Evolutionary conservation across 2,797 vertebrate species (phyloP).

Genomic region (Sciaenops ocellatus): DNA sequence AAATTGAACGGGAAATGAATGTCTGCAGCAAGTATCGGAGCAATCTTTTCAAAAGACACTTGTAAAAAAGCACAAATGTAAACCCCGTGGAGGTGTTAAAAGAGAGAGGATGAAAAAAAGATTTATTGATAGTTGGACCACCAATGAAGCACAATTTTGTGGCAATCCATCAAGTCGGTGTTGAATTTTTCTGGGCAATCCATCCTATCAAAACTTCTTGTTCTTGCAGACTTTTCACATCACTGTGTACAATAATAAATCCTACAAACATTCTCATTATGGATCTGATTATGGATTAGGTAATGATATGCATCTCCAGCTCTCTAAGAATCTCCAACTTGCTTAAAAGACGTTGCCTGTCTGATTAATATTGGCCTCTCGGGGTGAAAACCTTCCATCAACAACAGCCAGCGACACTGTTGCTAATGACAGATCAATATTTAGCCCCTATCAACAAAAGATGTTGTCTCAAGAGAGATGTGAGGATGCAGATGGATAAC

Average conservation of each 20-base stretch:
- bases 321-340: neutral
- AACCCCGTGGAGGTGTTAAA: too few species aligned
- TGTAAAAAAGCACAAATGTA: too few species aligned
- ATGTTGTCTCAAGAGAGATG: neutral
- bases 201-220: neutral
- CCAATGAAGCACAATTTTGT: too few species aligned
- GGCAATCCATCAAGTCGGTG: neutral
- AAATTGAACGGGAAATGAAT: neutral
- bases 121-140: too few species aligned
- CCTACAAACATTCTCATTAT: neutral
- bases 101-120: too few species aligned
- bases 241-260: neutral
- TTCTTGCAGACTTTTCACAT: neutral
- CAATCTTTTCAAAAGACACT: too few species aligned
- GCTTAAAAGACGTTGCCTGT: neutral
- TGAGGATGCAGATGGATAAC: neutral
- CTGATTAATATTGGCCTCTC: neutral
- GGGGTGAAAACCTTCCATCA: neutral
- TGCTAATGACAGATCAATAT: neutral
- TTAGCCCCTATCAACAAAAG: neutral
- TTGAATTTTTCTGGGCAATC: neutral
- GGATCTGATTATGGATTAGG: neutral
- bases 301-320: neutral
- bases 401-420: neutral
- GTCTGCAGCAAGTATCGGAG: too few species aligned